Evolutionary conservation across 2,888 invertebrate species (phyloP), one percentile per base, ranked within the genome.

Genomic region (Chelonus formosanus): DNA sequence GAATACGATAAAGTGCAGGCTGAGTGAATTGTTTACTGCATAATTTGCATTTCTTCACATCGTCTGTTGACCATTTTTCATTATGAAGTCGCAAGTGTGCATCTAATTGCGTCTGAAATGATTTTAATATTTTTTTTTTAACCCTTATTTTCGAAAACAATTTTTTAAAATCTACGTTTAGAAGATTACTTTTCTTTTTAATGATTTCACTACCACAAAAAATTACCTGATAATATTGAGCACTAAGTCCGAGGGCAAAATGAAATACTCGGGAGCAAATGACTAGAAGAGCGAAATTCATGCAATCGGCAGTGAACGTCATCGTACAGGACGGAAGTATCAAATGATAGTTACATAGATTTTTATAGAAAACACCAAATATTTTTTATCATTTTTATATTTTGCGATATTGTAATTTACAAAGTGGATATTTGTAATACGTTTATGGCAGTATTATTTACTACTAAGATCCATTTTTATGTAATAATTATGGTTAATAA

Each of bases 1-100:
- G 88, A 71, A 85, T 81, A 63, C 85, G 86, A 69, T 86, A 85
- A 44, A 84, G 78, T 10, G 81, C 80, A 2, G 80, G 75, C 69
- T 85, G 84, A 44, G 85, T 76, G 74, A 88, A 88, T 70, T 85
- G 81, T 70, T 88, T 85, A 71, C 85, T 86, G 76, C 90, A 91
- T 73, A 88, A 85, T 66, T 86, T 84, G 81, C 90, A 90, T 48
- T 85, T 81, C 73, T 87, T 85, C 5, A 83, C 80, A 61, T 81
- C 79, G 48, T 80, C 81, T n/a, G 73, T 72, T 8, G 78, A 69
- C 78, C 81, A 82, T 67, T 78, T 82, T 47, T 81, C 82, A 60
- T 79, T 77, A 63, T 83, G 84, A 50, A 81, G 79, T 65, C 81
- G 83, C 62, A 80, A 70, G 70, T 84, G 83, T 4, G 78, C 79